Base-by-base conservation (phyloP, 2,113 vertebrate genomes). In the Bufo bufo region DNA sequence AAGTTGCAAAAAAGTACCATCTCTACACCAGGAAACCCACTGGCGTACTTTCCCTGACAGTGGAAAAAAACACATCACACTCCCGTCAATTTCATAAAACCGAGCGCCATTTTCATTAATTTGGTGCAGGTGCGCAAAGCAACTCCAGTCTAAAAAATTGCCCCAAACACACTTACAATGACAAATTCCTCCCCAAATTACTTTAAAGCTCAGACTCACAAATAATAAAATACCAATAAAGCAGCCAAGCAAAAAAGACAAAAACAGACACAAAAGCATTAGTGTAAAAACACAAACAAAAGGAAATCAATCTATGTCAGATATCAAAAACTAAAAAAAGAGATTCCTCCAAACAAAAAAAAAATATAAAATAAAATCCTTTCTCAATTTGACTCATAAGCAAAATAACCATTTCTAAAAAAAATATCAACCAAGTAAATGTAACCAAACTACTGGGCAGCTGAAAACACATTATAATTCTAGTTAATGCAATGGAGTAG, bases 381-480 rank as follows among this genome's bases (percentile, higher is more conserved):
- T 54, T 14, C 54, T 56, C 45, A 23, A 43, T 81, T 43, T 59
- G 78, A 54, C 56, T 11, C 4, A 8, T 13, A 16, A 59, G 78
- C 78, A 81, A 81, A 81, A 43, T 81, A 61, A 61, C 78, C 78
- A 61, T 81, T 45, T 81, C 56, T 17, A 59, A 80, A 80, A 59
- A 43, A 2, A 80, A n/a, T 12, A 16, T 58, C 17, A 4, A 72
- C 6, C 33, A 14, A 72, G 13, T 11, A 45, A 4, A 33, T 11
- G 10, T 3, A 45, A 74, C 71, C 45, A 74, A 74, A 74, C 14
- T 74, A 19, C 71, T 49, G 71, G 0, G 43, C 33, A 45, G 69
- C 69, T 45, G 69, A 72, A 45, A 0, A 72, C 69, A 45, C 33
- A 74, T 2, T 74, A 14, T 16, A 2, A 72, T 2, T 17, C 71